Conservation (phyloP, 2,888 invertebrate genomes). For the Aphidoletes aphidimyza region DNA sequence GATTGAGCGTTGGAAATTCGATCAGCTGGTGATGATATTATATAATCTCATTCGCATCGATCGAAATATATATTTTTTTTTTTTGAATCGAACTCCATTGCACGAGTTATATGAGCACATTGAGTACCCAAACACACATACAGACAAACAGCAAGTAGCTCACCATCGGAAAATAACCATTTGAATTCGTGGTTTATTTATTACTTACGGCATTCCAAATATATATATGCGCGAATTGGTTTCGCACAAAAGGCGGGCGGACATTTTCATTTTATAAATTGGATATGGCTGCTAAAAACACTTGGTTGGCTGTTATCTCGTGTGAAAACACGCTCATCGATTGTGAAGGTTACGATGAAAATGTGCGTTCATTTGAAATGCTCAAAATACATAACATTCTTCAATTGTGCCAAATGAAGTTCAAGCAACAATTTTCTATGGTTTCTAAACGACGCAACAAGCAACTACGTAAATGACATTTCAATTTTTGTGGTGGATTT, state of each 20-base stretch:
- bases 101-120: too few relatives aligned
- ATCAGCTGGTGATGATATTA: constrained; percentile 7
- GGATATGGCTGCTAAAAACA: too few relatives aligned
- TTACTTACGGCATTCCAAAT: too few relatives aligned
- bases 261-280: not conserved
- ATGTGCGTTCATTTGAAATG: not conserved
- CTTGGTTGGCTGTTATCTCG: not conserved
- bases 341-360: not conserved
- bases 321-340: constrained; percentile 4
- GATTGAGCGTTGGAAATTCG: not conserved
- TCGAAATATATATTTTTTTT: too few relatives aligned
- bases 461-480: not conserved
- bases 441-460: constrained; percentile 5
- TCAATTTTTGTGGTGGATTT: not conserved
- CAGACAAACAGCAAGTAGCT: not conserved
- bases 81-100: too few relatives aligned
- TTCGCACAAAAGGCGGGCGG: not conserved
- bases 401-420: too few relatives aligned
- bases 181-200: not conserved
- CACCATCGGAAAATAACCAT: not conserved
- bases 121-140: too few relatives aligned
- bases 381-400: not conserved
- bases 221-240: too few relatives aligned
- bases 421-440: too few relatives aligned
- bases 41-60: not conserved